Evolutionary conservation across 2,888 invertebrate species (phyloP), one percentile per base, ranked within the genome.

Genomic region (Calliphora vomitoria): DNA sequence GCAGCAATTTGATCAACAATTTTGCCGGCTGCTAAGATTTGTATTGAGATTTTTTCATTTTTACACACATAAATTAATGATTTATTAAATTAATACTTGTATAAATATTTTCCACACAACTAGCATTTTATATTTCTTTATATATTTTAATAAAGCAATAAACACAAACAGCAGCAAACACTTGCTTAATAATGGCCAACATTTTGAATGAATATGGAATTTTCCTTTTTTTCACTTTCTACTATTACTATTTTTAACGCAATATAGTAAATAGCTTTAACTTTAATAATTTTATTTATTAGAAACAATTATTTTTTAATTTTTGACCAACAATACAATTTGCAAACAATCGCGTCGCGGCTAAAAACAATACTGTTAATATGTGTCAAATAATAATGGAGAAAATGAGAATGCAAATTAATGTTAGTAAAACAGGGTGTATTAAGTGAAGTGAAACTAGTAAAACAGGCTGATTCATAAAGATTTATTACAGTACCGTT

Each of bases 341-440:
- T 20, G 18, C 58, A 58, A 58, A 58, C 55, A 58, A 11, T 25
- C 25, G 3, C 55, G 55, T 1, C 8, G 11, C 55, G 55, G 11
- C 20, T 18, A 25, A 58, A 58, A 58, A 13, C n/a, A 25, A 11
- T 13, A 58, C 58, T 58, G 13, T 25, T 11, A 25, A 55, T 10
- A 25, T 58, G 13, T 35, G 35, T 35, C 35, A 35, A 35, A 6
- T 4, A 35, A 4, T 35, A 5, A 6, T 35, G 20, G 11, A 13
- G 20, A 20, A 10, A 20, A 55, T 55, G 11, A 55, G 20, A 25
- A 0, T 11, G 58, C 11, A 25, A 58, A 5, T 25, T 8, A 58
- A 58, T 58, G 25, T 13, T 58, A 20, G 58, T 58, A 58, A 5
- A 58, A 58, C 58, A 58, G 58, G 58, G 58, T 58, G 58, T 20